phyloP scores from a whole-genome alignment of 2,888 invertebrate species.

The Tetranychus piercei region DNA sequence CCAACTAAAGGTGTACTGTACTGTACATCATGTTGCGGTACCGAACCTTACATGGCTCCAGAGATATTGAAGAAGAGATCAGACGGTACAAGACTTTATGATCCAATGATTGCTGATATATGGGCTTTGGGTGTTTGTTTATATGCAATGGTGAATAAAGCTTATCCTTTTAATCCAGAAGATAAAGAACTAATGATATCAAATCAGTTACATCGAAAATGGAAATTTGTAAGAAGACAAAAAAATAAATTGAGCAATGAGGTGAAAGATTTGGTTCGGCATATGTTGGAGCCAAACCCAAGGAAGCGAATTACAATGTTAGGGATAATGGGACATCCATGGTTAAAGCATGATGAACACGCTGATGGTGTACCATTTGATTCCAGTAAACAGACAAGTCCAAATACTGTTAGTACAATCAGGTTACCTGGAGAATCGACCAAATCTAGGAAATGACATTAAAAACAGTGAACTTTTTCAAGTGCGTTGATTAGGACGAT shows the following conservation, averaged over 20 bases:
- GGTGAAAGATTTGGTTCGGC: constrained; percentile 13
- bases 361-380: background rate
- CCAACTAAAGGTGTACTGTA: background rate
- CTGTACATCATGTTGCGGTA: constrained; percentile 11
- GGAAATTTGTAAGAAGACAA: constrained; percentile 13
- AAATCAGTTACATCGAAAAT: constrained; percentile 15
- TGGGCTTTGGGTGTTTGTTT: constrained; percentile 20
- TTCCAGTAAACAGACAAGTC: background rate
- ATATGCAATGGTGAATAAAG: constrained; percentile 17
- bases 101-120: constrained; percentile 17
- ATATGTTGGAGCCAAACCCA: constrained; percentile 16
- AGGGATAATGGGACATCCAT: constrained; percentile 15
- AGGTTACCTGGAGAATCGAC: background rate
- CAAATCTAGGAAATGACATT: background rate
- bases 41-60: constrained; percentile 21
- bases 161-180: constrained; percentile 19
- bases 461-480: background rate
- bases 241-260: constrained; percentile 6
- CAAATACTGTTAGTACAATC: background rate
- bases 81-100: background rate
- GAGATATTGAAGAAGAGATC: constrained; percentile 14
- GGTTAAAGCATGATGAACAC: constrained; percentile 1
- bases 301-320: constrained; percentile 12
- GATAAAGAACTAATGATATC: constrained; percentile 14
- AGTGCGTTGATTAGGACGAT: background rate